Evolutionary conservation across 2,797 vertebrate species (phyloP), one percentile per base, ranked within the genome.

Genomic region (Poecile montanus): DNA sequence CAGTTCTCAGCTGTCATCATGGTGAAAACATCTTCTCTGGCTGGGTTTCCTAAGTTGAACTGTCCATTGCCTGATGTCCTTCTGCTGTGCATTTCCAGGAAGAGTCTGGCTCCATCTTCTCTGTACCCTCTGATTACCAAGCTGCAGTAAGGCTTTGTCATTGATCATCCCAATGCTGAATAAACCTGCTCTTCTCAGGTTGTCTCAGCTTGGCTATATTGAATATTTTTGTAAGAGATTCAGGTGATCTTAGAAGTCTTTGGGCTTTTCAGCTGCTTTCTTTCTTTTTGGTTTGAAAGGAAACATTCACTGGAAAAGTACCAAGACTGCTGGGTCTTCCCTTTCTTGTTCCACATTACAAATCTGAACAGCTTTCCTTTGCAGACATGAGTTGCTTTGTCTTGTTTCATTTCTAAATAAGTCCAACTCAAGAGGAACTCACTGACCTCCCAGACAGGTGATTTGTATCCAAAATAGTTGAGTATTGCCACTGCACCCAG

Each of bases 1-100:
- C 14, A 15, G 18, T 5, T 30, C n/a, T 67, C 11, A 16, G 10
- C 45, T 0, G 0, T 63, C 20, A 4, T 34, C 50, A 2, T 9
- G 8, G 21, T 83, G 68, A 63, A 60, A 83, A 60, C 10, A 11
- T 10, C 70, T 78, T 62, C 34, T 27, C 16, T 9, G 6, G 13
- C 9, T 71, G 53, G 11, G 5, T 65, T 85, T 82, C 57, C 18
- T 1, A 0, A 30, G 11, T 3, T 48, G 62, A 32, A 3, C 51
- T 62, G 34, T 16, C 38, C 2, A 1, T 42, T 38, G 26, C 38
- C 11, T 54, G 29, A 4, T 50, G 26, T 79, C 21, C 22, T 84
- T 63, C 4, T 62, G 12, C 29, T 45, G 19, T 54, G 29, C 32
- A 23, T 7, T 36, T 83, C 50, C 29, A 54, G 40, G 67, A 36